Evolutionary conservation across 2,888 invertebrate genomes (phyloP), one percentile per base, ranked within the genome.

Genomic region (Congeria kusceri): DNA sequence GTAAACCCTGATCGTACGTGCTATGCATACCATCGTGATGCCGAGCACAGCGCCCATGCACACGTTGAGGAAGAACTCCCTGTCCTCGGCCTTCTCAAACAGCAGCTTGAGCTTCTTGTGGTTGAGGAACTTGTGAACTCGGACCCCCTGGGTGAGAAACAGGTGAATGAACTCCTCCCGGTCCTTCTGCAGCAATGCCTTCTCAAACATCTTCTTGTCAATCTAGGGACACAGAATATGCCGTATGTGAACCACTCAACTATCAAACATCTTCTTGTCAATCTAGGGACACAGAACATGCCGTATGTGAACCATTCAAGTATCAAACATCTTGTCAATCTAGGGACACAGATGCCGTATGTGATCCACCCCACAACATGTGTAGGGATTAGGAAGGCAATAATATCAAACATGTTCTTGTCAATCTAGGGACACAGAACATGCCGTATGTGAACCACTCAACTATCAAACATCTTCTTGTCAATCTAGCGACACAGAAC

Each of bases 141-240:
- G 87, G 73, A 93, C 92, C 27, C 93, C 93, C 71, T 92, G 92
- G 29, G 92, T 89, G 27, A 94, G 83, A 71, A 94, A 94, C 20
- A 94, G 84, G 57, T 93, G 93, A 0, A 93, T 91, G 78, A 94
- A 93, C 53, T 89, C 91, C 83, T 93, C 93, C 20, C 93, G 87
- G 63, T 92, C 89, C 27, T 88, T 88, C 69, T 91, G 85, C 11
- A 92, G 75, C 29, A 94, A 79, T 0, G 93, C 92, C 75, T 92
- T 88, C 80, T 93, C 91, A 85, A 94, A 93, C 49, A 93, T 82
- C 27, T 89, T 83, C 66, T 90, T 89, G 49, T 89, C 91, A 4
- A 90, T 85, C 90, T 89, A 84, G 13, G 13, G 13, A 39, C 39
- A 39, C 4, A 39, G 11, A 11, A 39, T 39, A 39, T 39, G 39